A percentile compares a stretch with the other conserved stretches of the same genome.
Evolutionary conservation across 2,797 vertebrate species (phyloP).

Genomic region (Gymnopithys bicolor): DNA sequence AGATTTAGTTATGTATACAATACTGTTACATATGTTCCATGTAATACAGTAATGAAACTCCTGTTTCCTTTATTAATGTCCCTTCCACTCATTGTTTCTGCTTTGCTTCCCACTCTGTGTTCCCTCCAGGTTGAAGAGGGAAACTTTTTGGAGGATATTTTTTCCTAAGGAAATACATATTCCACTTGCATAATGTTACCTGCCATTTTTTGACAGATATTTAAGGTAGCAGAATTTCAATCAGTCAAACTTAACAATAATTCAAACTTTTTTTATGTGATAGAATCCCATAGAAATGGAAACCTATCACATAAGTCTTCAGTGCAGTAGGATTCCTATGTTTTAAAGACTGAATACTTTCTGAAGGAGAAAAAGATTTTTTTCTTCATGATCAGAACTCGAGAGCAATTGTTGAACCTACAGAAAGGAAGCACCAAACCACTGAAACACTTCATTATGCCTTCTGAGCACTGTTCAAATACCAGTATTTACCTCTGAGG

Average conservation of each 20-base stretch:
- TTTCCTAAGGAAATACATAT: background rate
- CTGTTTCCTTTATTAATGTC: background rate
- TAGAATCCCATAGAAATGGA: background rate
- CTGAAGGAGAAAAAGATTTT: background rate
- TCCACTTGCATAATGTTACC: background rate
- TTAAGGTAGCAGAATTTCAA: background rate
- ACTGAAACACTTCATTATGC: conserved; percentile 40
- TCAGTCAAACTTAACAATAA: background rate
- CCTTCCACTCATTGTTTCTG: background rate
- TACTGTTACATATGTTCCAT: background rate
- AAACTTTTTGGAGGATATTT: background rate
- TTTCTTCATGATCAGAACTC: background rate
- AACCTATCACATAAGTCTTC: background rate
- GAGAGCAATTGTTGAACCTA: background rate
- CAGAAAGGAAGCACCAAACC: background rate
- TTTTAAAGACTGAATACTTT: background rate
- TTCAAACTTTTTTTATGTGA: background rate
- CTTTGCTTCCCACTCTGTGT: background rate
- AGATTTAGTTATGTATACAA: background rate
- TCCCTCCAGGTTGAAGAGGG: background rate
- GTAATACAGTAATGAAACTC: background rate
- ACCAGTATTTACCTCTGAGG: conserved; percentile 53
- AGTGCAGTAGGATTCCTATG: background rate
- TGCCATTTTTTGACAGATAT: background rate
- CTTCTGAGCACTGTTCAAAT: conserved; percentile 34